These are phyloP conservation scores for Bombus pascuorum DNA, from an alignment of 1,140 invertebrate species.

Conservation along the genomic window DNA sequence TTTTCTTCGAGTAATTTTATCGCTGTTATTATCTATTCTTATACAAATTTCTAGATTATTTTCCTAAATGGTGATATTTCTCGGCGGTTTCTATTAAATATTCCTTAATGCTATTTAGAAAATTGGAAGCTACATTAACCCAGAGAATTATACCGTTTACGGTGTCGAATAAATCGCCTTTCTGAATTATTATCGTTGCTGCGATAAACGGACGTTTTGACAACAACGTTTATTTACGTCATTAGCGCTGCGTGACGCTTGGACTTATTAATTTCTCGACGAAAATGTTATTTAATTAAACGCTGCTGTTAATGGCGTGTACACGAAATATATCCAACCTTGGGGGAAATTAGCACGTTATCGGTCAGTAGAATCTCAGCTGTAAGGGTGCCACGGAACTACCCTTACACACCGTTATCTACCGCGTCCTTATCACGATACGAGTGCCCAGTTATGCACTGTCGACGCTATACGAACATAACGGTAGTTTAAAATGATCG, in stretches of 20 bases:
- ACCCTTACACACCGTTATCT: conserved; percentile 50
- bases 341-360: conserved; percentile 43
- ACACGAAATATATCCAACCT: conserved; percentile 42
- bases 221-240: conserved; percentile 1
- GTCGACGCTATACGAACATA: conserved; percentile 37
- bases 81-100: background rate
- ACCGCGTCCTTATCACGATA: conserved; percentile 50
- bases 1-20: background rate
- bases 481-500: conserved; percentile 56
- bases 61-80: background rate
- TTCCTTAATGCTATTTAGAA: background rate
- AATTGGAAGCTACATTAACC: background rate
- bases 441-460: conserved; percentile 54
- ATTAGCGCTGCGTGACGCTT: background rate
- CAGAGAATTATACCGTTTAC: background rate
- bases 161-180: background rate
- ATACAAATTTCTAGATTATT: background rate
- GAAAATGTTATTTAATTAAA: conserved; percentile 51
- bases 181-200: background rate
- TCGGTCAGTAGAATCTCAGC: conserved; percentile 41
- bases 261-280: conserved; percentile 33
- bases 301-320: conserved; percentile 16
- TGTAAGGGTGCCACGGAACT: conserved; percentile 35
- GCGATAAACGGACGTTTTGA: background rate
- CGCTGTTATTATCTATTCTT: too few relatives aligned